Base-by-base conservation (phyloP, 2,888 invertebrate genomes). In the Acleris holmiana region DNA sequence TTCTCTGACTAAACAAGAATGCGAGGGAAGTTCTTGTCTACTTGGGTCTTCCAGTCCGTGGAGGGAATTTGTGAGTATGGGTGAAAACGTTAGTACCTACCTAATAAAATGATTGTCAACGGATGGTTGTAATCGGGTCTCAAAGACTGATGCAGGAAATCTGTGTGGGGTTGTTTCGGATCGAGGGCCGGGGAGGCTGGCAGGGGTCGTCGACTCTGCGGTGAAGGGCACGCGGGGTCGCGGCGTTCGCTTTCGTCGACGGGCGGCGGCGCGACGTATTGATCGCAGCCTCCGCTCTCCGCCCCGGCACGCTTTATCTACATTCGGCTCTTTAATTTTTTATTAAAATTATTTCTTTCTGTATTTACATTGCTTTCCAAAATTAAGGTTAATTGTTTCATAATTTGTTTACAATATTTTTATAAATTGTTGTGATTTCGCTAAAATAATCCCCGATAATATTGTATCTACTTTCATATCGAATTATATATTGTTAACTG, bases 201-300 rank as follows among this genome's bases (percentile, higher is more conserved):
- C 76, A 79, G 82, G 84, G 91, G 90, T 91, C 91, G 88, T 84
- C 86, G 91, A 90, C 91, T 85, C 84, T 79, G 77, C 81, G 82
- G 85, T 88, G 91, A 90, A 90, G 91, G 90, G 88, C 90, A 90
- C 55, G 87, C 83, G 86, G 84, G 89, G 88, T 87, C 86, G 86
- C 79, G 79, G 85, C 89, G 88, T 88, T 88, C 89, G 87, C 88
- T 90, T 90, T 89, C 89, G 84, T 78, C 86, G 85, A 82, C 80
- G 75, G 76, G 73, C 76, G 74, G 69, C 75, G 73, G 70, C 72
- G 74, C 73, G 73, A 72, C 78, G 82, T 89, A 87, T 89, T 87
- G 91, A 92, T 92, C 91, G 91, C 79, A 80, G 84, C 84, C 88
- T 77, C 86, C 85, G 83, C 83, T 70, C 84, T 83, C 85, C 84